Conservation (phyloP, 2,113 vertebrate genomes). For the Uropsilus gracilis region DNA sequence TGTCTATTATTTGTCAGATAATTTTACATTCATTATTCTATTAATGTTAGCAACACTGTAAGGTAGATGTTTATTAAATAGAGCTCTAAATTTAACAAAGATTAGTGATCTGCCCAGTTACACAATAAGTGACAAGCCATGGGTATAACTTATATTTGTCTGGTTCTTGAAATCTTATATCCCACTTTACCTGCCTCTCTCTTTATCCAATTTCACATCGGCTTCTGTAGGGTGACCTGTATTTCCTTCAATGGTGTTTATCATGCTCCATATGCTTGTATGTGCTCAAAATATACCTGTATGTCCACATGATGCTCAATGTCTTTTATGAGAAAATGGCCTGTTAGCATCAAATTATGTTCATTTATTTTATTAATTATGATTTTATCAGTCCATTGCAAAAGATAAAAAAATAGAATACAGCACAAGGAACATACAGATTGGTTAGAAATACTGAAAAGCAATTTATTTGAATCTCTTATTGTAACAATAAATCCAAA, state of each 20-base stretch:
- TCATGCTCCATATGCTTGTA: background rate
- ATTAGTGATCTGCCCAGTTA: background rate
- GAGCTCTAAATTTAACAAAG: background rate
- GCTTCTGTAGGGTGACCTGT: background rate
- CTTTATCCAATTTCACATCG: background rate
- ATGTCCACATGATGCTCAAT: background rate
- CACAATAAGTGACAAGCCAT: background rate
- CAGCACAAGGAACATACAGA: background rate
- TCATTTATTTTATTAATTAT: constrained; percentile 1
- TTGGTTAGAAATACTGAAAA: background rate
- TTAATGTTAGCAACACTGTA: background rate
- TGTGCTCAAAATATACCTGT: background rate
- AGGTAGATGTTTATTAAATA: background rate
- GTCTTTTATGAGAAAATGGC: background rate
- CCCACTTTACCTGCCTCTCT: background rate
- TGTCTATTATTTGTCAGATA: background rate
- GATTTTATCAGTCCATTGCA: background rate
- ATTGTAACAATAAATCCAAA: background rate
- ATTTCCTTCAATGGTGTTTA: background rate
- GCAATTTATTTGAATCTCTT: constrained; percentile 21
- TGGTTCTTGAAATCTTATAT: background rate
- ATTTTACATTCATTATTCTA: background rate
- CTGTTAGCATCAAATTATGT: background rate
- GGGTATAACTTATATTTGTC: background rate
- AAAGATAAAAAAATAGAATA: background rate